phyloP scores from a whole-genome alignment of 1,140 invertebrate genomes.

The Bombus pyrosoma region DNA sequence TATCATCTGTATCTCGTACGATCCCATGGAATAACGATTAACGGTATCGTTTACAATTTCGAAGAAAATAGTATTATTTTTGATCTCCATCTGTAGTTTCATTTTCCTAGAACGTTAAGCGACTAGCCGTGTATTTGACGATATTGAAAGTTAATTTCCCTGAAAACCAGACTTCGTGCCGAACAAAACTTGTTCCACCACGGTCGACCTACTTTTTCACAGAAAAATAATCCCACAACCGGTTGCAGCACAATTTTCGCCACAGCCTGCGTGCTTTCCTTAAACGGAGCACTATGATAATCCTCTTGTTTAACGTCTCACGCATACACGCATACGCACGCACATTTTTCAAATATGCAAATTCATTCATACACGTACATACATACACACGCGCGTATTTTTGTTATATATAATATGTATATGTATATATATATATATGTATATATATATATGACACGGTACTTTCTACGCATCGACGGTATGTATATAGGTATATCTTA shows the following conservation, averaged over 20 bases:
- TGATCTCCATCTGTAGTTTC: neutral
- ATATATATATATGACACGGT: constrained; percentile 48
- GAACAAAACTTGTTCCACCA: neutral
- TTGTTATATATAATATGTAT: constrained; percentile 16
- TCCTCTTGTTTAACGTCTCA: constrained; percentile 57
- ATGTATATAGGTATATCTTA: constrained; percentile 62
- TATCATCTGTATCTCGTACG: too few species aligned
- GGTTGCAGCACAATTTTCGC: constrained; percentile 1
- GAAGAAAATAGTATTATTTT: neutral
- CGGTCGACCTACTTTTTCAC: neutral
- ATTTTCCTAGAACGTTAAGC: neutral
- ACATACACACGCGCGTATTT: neutral
- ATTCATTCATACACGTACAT: constrained; percentile 32
- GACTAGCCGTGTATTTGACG: neutral
- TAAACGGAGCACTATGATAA: constrained; percentile 64
- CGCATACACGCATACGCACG: constrained; percentile 22
- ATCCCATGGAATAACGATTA: too few species aligned
- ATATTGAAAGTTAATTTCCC: neutral
- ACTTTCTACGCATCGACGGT: constrained; percentile 66
- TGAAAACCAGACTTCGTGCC: neutral
- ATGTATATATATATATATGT: too few species aligned
- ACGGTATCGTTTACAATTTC: too few species aligned
- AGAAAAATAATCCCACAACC: constrained; percentile 5
- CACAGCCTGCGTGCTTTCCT: constrained; percentile 31
- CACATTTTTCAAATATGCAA: constrained; percentile 20